Base-by-base conservation (phyloP, 2,888 invertebrate genomes). In the Scaptomyza reducta region DNA sequence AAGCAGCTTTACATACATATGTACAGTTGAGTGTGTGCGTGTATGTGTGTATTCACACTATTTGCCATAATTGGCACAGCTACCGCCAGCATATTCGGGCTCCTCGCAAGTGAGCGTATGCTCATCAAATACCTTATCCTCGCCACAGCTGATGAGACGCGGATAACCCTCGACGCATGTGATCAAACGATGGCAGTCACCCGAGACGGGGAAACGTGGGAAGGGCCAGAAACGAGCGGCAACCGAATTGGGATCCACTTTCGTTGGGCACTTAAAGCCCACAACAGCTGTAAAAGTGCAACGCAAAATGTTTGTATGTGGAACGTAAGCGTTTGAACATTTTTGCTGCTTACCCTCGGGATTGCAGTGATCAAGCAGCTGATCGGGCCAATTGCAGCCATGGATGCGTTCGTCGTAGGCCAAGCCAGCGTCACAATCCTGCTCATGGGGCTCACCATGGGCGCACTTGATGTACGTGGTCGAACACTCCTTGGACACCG, bases 351-450 rank as follows among this genome's bases (percentile, higher is more conserved):
- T 92, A 96, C 96, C 96, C 94, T 97, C 97, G 72, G 97, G 97
- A 92, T 97, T 97, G 92, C 98, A 98, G 90, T 94, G 94, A 60
- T 97, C 96, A 71, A 96, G 93, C 42, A 98, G 93, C 63, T 97
- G 95, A 93, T 98, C 98, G 7, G 98, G 97, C 98, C 98, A 98
- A 91, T 97, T 97, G 93, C 98, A 98, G 51, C 95, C 94, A 90
- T 98, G 97, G 64, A 94, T 96, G 80, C 96, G 95, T 53, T 96
- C 95, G 85, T 98, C 97, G 91, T 97, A 98, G 14, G 95, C 97
- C 62, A 98, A 93, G 2, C 98, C 98, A 0, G 97, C 95, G 55
- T 96, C 96, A 91, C 97, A 98, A 11, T 96, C 95, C 77, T 95
- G 94, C 70, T 96, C 95, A 75, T 95, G 93, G 0, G 97, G 96